Evolutionary conservation across 2,888 invertebrate genomes (phyloP), one percentile per base, ranked within the genome.

Genomic region (Spilarctia lutea): DNA sequence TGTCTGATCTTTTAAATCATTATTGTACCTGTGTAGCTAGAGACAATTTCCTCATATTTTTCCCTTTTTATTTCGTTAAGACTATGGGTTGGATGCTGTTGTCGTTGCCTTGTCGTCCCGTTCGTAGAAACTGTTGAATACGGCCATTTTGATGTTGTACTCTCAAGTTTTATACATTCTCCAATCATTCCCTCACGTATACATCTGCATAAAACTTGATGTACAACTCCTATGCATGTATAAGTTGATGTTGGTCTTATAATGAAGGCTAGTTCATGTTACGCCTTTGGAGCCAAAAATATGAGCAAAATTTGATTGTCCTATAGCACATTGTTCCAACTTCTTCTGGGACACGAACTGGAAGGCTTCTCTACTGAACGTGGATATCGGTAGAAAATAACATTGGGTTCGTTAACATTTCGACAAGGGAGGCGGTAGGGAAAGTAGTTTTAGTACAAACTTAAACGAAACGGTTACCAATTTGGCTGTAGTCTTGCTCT

Each of bases 1-100:
- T 91, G 91, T 92, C 92, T 89, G 88, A 88, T 88, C 91, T 92
- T 90, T 91, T 87, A 82, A 84, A 84, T 75, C 77, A 83, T 83
- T 85, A 89, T 90, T 92, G 95, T 95, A 95, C 95, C 95, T 95
- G 95, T 94, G 93, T 95, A 95, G 95, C 92, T 95, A 95, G 95
- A 93, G 89, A 89, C 91, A 95, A 95, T 95, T 95, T 93, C 91
- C 89, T 91, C 89, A 88, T 83, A 75, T 83, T 81, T 87, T 89
- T 48, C 86, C 85, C 78, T 79, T 85, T 82, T 77, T 76, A 76
- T 85, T 80, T 79, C 75, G 71, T 78, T 78, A 82, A 81, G 84
- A 86, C 86, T 88, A 85, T 87, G 79, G 84, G 89, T 89, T 92
- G 92, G 63, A 94, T 93, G 92, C 89, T 92, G 93, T 92, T 92